Evolutionary conservation across 2,888 invertebrate genomes (phyloP).

Genomic region (Acrobasis suavella): DNA sequence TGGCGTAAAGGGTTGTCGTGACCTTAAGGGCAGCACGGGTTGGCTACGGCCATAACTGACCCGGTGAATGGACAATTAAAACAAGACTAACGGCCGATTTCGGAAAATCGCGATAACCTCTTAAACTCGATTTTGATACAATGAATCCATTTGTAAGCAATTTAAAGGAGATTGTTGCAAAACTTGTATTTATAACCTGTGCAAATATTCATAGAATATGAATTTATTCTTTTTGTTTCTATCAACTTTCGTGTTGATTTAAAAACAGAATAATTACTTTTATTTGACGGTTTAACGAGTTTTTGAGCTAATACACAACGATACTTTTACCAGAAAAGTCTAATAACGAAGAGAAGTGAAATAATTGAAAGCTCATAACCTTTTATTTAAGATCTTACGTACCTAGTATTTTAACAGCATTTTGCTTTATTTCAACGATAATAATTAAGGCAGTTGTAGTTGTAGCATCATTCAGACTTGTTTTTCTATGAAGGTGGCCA

Average conservation of each 20-base stretch:
- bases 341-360: no score
- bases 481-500: background rate
- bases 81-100: slow-evolving; percentile 72
- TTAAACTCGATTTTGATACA: slow-evolving; percentile 51
- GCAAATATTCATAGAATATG: background rate
- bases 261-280: background rate
- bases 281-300: slow-evolving; percentile 21
- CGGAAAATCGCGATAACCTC: slow-evolving; percentile 77
- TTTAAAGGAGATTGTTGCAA: slow-evolving; percentile 34
- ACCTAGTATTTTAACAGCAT: no score
- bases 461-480: no score
- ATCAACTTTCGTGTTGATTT: background rate
- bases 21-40: slow-evolving; percentile 75
- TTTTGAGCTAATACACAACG: no score
- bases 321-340: no score
- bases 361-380: no score
- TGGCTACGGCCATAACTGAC: slow-evolving; percentile 69
- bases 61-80: slow-evolving; percentile 75
- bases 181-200: slow-evolving; percentile 23
- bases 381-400: no score
- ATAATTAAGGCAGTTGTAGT: no score
- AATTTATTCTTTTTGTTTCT: background rate
- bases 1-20: slow-evolving; percentile 75
- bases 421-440: no score
- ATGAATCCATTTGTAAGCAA: slow-evolving; percentile 52